Conservation (phyloP, 2,113 vertebrate genomes). For the Argyrosomus japonicus region DNA sequence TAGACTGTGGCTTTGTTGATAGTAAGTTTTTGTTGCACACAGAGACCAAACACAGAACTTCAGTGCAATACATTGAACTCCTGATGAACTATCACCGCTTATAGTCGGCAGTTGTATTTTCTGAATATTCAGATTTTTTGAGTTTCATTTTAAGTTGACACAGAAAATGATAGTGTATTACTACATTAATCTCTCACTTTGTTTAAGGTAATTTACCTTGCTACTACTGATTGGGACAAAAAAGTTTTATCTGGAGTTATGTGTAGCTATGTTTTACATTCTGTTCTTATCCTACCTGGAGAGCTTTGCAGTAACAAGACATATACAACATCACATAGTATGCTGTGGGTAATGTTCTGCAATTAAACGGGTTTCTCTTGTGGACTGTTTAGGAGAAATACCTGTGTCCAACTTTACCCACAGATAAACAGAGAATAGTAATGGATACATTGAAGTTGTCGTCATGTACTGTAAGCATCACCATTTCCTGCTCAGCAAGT, state of each 20-base stretch:
- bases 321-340: neutral
- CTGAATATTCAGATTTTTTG: neutral
- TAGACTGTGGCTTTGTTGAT: neutral
- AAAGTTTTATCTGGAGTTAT: neutral
- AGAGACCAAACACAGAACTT: neutral
- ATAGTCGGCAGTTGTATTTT: neutral
- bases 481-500: constrained; percentile 75
- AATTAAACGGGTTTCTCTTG: neutral
- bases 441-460: constrained; percentile 79
- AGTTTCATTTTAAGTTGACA: no score
- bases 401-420: constrained; percentile 17
- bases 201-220: neutral
- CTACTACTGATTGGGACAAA: neutral
- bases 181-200: neutral
- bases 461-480: constrained; percentile 76
- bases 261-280: neutral
- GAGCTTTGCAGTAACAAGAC: neutral
- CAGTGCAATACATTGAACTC: neutral
- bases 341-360: neutral
- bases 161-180: neutral
- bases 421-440: constrained; percentile 68
- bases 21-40: neutral
- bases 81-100: neutral
- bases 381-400: constrained; percentile 37
- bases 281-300: neutral